A percentile compares a stretch with the other conserved stretches of the same genome.
Conservation (phyloP, 2,888 invertebrate genomes). For the Ophion obscuratus region DNA sequence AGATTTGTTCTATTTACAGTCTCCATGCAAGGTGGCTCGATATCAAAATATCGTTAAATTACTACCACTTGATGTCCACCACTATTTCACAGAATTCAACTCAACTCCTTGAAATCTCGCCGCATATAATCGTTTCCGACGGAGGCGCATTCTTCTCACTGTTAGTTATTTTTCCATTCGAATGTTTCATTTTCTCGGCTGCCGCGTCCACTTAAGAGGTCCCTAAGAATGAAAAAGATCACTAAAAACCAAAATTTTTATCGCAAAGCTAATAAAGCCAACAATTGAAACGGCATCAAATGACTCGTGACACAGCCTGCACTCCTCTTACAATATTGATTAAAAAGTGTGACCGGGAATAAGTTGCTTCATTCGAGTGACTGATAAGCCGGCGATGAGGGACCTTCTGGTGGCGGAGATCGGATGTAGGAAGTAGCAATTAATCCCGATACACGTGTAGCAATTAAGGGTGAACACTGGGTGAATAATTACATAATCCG, state of each 20-base stretch:
- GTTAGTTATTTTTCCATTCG: neutral
- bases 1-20: neutral
- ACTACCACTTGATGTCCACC: neutral
- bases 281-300: neutral
- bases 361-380: neutral
- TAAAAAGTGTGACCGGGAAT: neutral
- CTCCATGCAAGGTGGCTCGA: neutral
- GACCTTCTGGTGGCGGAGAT: neutral
- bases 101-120: neutral
- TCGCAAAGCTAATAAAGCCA: neutral
- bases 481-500: neutral
- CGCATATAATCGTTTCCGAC: neutral
- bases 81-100: no score
- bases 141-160: neutral
- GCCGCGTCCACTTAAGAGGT: neutral
- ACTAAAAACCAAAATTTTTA: neutral
- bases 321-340: neutral
- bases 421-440: neutral
- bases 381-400: neutral
- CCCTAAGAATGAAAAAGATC: no score
- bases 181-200: neutral
- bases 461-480: neutral
- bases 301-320: neutral
- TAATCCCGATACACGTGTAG: neutral
- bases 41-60: neutral